Evolutionary conservation across 2,797 vertebrate genomes (phyloP).

Genomic region (Melopsittacus undulatus): DNA sequence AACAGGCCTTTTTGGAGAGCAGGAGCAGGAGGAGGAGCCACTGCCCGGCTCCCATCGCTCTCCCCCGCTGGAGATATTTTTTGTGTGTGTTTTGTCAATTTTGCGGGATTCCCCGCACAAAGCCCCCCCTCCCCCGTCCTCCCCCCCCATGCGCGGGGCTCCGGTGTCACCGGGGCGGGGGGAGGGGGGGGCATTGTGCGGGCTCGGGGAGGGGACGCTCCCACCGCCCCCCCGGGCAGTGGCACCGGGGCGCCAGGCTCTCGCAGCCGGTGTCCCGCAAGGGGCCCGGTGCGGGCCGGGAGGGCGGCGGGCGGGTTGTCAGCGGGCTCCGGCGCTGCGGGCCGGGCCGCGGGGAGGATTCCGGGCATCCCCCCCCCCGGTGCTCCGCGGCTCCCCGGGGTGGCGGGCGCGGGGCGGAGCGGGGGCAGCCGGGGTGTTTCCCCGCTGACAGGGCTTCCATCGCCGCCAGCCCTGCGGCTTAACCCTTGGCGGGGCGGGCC

Average conservation of each 20-base stretch:
- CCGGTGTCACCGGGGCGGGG: background rate
- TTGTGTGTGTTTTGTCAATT: slow-evolving; percentile 22
- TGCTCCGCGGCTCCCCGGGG: background rate
- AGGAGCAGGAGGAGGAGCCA: slow-evolving; percentile 37
- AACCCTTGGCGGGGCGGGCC: background rate
- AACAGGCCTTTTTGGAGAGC: slow-evolving; percentile 43
- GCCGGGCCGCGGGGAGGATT: background rate
- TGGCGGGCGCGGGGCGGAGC: slow-evolving; percentile 14
- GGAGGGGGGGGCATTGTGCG: slow-evolving; percentile 42
- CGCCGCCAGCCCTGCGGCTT: background rate
- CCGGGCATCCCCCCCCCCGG: background rate
- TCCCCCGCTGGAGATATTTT: background rate
- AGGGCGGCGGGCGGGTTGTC: background rate
- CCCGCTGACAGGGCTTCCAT: background rate
- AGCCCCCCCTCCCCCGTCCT: background rate
- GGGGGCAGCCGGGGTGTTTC: background rate
- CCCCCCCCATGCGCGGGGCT: background rate
- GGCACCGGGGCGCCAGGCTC: slow-evolving; percentile 18
- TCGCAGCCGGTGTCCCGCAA: background rate
- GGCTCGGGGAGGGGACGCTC: background rate
- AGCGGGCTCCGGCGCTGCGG: background rate
- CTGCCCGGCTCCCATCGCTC: slow-evolving; percentile 25
- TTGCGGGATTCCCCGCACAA: background rate
- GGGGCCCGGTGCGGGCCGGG: background rate
- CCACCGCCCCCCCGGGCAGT: slow-evolving; percentile 30